These are phyloP conservation scores for Argyresthia albistria DNA, from an alignment of 2,888 invertebrate genomes.

Conservation along the genomic window DNA sequence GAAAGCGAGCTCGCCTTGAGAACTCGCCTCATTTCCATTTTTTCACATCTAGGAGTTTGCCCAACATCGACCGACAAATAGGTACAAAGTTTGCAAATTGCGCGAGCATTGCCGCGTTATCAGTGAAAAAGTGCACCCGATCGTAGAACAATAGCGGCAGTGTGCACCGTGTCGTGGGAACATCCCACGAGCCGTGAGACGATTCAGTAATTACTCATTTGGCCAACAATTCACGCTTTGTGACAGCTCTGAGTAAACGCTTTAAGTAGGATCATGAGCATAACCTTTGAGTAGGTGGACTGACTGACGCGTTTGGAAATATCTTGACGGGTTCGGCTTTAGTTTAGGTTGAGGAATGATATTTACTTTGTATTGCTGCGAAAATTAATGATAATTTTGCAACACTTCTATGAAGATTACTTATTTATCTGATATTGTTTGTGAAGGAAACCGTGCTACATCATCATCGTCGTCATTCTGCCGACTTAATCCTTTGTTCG, in stretches of 20 bases:
- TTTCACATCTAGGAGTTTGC: slow-evolving; percentile 45
- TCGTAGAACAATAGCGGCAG: slow-evolving; percentile 20
- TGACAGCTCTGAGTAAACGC: slow-evolving; percentile 19
- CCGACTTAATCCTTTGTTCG: too few species aligned
- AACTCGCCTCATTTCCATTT: slow-evolving; percentile 46
- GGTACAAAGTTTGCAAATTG: slow-evolving; percentile 19
- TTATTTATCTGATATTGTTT: too few species aligned
- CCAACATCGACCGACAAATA: slow-evolving; percentile 33
- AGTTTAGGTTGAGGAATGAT: too few species aligned
- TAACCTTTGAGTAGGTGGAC: slow-evolving; percentile 1
- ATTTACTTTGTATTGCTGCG: too few species aligned
- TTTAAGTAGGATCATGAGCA: neutral
- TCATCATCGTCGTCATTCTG: too few species aligned
- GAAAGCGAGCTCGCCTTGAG: slow-evolving; percentile 49
- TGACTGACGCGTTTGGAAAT: neutral
- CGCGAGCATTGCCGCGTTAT: slow-evolving; percentile 29
- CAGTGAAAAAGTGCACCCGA: slow-evolving; percentile 43
- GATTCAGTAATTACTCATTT: slow-evolving; percentile 55
- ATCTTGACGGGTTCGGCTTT: neutral
- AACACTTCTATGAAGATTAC: too few species aligned
- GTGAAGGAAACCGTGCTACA: too few species aligned
- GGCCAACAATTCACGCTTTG: slow-evolving; percentile 41
- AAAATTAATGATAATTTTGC: too few species aligned
- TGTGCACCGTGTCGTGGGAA: slow-evolving; percentile 13
- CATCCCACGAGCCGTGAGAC: slow-evolving; percentile 34